Evolutionary conservation across 2,888 invertebrate species (phyloP), one percentile per base, ranked within the genome.

Genomic region (Hydroisotoma schaefferi): DNA sequence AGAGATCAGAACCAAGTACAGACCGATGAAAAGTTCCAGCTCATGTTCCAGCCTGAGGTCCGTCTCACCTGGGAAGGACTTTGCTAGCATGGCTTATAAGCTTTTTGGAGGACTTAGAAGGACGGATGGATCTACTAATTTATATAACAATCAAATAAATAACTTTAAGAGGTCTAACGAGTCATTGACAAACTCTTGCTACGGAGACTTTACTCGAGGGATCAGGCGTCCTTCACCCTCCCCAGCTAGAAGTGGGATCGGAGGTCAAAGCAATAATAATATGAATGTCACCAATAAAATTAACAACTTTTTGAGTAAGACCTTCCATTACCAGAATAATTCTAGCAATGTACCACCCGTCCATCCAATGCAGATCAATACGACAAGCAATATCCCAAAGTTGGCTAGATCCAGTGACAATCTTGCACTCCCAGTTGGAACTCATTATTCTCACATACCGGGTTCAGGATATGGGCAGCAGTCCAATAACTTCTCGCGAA

Each of bases 1-100:
- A 57, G 87, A 88, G 73, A 90, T 91, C 12, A 82, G 93, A 70
- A 90, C 85, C 59, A 87, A 87, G 76, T 88, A 88, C 49, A 48
- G 63, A 22, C 68, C 68, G 8, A 63, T 72, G 61, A 72, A 72
- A 59, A 57, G 67, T 8, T 72, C 72, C 29, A 72, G 59, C 47
- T 72, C 72, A 5, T 63, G 56, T 47, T 60, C 68, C 23, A 71
- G 70, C 57, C 55, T 72, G 5, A 44, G 70, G 18, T 69, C 68
- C 12, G 63, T 67, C 57, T 69, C 70, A 6, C 70, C 70, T 1
- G 62, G 59, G 4, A 69, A 67, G 28, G 68, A 68, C 27, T 72
- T 70, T 44, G 61, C 72, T 1, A 65, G 57, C 40, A 65, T 69
- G 61, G 70, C 70, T 23, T 61, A 69, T 59, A 69, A 69, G 47